Base-by-base conservation (phyloP, 1,140 invertebrate species). In the Physella acuta region DNA sequence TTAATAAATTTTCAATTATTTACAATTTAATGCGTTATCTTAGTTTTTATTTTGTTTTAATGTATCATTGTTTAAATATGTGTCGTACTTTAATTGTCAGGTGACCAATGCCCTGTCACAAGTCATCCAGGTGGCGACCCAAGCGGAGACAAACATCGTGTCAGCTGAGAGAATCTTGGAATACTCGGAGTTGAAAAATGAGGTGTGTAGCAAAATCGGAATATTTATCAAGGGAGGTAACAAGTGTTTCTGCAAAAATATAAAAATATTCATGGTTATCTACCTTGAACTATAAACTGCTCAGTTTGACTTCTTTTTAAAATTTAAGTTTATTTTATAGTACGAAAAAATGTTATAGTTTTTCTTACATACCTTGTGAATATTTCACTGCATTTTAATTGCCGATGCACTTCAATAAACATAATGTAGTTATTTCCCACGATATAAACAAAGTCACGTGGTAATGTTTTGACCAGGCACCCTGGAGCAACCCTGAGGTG, bases 81-180 rank as follows among this genome's bases (percentile, higher is more conserved):
- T n/a, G n/a, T n/a, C 17, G 8, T 24, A n/a, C 24, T 55, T 24
- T 55, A 24, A n/a, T 55, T 24, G 24, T n/a, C 36, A 67, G 64
- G 39, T 67, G n/a, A 67, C 64, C 24, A 30, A 37, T 26, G 52
- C 64, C 16, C 24, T 67, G 37, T 24, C 34, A 8, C 30, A 34
- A 36, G 36, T 67, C 30, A 39, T 67, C 3, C 51, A 67, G 24
- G 51, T 39, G 39, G 34, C 39, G n/a, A 67, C 36, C 14, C 36
- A 67, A 56, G 51, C 51, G 30, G 64, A 67, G 56, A 67, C 53
- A 17, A 67, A 67, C 34, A 67, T 67, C n/a, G 64, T 67, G 30
- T 67, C 64, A 2, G 64, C 39, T 31, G 64, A 67, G n/a, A 67
- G 64, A 53, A 55, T 67, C 1, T n/a, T 36, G 26, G 64, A 67